These are phyloP conservation scores for Meandrusa payeni DNA, from an alignment of 2,888 invertebrate genomes.

Conservation along the genomic window DNA sequence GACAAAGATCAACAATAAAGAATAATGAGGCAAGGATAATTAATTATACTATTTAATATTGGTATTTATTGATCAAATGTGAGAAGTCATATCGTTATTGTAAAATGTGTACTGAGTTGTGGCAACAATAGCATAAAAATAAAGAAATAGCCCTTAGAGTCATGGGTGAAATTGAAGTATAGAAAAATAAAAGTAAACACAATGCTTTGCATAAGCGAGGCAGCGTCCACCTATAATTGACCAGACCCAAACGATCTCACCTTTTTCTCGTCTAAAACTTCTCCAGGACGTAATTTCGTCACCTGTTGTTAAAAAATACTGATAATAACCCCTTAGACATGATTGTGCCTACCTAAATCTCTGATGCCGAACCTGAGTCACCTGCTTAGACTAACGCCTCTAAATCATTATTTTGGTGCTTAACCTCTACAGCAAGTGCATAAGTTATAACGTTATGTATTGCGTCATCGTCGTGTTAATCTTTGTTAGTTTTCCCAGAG, in stretches of 20 bases:
- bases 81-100: slow-evolving; percentile 17
- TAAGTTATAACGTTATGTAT: slow-evolving; percentile 67
- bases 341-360: slow-evolving; percentile 60
- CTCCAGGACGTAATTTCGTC: slow-evolving; percentile 96
- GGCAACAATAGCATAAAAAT: slow-evolving; percentile 26
- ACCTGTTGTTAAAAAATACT: slow-evolving; percentile 83
- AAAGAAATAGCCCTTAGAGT: slow-evolving; percentile 39
- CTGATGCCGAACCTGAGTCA: slow-evolving; percentile 71
- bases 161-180: slow-evolving; percentile 42
- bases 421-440: slow-evolving; percentile 64
- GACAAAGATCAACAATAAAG: background rate
- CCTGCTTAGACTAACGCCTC: slow-evolving; percentile 48
- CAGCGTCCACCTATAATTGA: slow-evolving; percentile 75
- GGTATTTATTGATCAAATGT: slow-evolving; percentile 16
- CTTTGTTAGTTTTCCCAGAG: slow-evolving; percentile 62
- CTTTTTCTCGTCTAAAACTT: slow-evolving; percentile 96
- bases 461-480: slow-evolving; percentile 63
- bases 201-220: slow-evolving; percentile 79
- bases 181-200: slow-evolving; percentile 52
- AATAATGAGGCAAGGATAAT: slow-evolving; percentile 1
- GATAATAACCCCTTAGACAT: slow-evolving; percentile 60
- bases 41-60: slow-evolving; percentile 21
- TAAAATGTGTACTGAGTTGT: slow-evolving; percentile 24
- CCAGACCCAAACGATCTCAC: slow-evolving; percentile 84
- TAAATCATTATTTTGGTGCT: slow-evolving; percentile 62